Conservation (phyloP, 2,113 vertebrate genomes). For the Oceanodroma tethys region DNA sequence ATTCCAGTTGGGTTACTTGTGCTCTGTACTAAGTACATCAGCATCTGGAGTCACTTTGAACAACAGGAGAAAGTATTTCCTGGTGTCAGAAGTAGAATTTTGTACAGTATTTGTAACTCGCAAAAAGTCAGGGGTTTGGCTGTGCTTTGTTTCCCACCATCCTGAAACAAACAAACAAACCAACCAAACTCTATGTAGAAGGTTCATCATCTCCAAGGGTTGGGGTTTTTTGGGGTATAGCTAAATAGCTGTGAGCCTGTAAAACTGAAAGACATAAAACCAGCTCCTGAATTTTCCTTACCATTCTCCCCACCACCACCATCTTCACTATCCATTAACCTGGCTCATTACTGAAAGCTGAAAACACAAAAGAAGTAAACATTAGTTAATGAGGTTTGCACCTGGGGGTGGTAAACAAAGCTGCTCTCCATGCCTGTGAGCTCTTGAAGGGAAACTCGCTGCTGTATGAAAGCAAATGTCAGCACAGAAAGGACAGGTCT, state of each 20-base stretch:
- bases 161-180: background rate
- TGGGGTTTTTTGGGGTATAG: background rate
- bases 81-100: background rate
- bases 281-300: conserved; percentile 15
- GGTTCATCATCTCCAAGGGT: background rate
- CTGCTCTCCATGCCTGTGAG: background rate
- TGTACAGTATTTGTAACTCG: background rate
- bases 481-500: background rate
- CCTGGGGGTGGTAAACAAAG: conserved; percentile 27
- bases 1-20: background rate
- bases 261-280: background rate
- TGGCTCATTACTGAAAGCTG: background rate
- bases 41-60: conserved; percentile 34
- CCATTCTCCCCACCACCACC: background rate
- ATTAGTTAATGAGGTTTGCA: conserved; percentile 16
- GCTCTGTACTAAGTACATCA: background rate
- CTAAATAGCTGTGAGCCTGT: background rate
- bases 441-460: background rate
- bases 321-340: conserved; percentile 11
- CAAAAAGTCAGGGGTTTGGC: background rate
- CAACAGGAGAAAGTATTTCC: conserved; percentile 13
- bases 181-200: background rate
- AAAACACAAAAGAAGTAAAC: conserved; percentile 51
- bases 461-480: background rate
- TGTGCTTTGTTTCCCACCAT: background rate